These are phyloP conservation scores for Druceiella hillmani DNA, from an alignment of 2,888 invertebrate genomes.

Conservation along the genomic window DNA sequence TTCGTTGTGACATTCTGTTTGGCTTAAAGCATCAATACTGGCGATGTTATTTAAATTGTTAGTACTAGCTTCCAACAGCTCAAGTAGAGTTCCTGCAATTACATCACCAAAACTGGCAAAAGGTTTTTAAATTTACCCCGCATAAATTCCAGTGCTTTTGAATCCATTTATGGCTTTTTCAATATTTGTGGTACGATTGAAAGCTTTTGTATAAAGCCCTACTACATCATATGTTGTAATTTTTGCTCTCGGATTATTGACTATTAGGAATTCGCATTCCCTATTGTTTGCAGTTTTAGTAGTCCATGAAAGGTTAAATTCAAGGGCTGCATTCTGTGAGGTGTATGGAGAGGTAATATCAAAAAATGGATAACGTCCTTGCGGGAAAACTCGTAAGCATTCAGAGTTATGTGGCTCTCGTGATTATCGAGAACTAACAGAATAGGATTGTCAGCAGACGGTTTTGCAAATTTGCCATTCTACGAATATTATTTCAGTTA, in stretches of 20 bases:
- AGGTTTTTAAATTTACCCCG: slow-evolving; percentile 14
- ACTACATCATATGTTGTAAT: slow-evolving; percentile 19
- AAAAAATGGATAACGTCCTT: too few relatives aligned
- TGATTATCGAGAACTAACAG: slow-evolving; percentile 18
- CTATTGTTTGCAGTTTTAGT: slow-evolving; percentile 23
- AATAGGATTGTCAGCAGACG: slow-evolving; percentile 23
- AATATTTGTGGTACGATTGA: slow-evolving; percentile 13
- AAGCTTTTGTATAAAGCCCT: slow-evolving; percentile 16
- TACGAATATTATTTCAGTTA: not conserved
- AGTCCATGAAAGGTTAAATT: slow-evolving; percentile 23
- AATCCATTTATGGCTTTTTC: slow-evolving; percentile 17
- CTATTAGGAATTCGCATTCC: slow-evolving; percentile 19
- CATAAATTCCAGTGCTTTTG: slow-evolving; percentile 18
- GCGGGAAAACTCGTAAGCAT: slow-evolving; percentile 14
- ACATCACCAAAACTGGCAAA: slow-evolving; percentile 12
- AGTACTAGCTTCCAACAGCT: too few relatives aligned
- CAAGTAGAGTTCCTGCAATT: too few relatives aligned
- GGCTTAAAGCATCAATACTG: slow-evolving; percentile 6
- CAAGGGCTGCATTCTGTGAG: slow-evolving; percentile 21
- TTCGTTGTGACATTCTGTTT: slow-evolving; percentile 11
- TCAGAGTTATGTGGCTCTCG: slow-evolving; percentile 17
- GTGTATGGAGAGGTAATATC: too few relatives aligned
- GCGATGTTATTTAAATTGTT: too few relatives aligned
- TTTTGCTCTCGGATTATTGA: slow-evolving; percentile 12
- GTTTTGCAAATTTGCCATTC: slow-evolving; percentile 9